Base-by-base conservation (phyloP, 2,888 invertebrate genomes). In the Drosophila quinaria region DNA sequence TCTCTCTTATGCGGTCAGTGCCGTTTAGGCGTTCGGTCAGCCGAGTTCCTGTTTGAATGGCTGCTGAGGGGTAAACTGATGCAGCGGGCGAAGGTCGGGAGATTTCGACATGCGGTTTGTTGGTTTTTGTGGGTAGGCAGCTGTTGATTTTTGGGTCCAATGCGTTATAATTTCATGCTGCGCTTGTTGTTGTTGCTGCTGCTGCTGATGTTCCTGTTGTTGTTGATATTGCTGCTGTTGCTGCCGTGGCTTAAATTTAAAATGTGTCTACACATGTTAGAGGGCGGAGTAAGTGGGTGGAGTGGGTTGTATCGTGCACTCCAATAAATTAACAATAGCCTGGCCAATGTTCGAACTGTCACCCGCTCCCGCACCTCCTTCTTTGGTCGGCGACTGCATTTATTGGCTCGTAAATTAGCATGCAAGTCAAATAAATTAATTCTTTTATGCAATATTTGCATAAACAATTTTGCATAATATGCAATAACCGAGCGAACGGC, bases 381-480 rank as follows among this genome's bases (percentile, higher is more conserved):
- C 22, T 33, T 22, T 22, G 22, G 25, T 17, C 50, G 41, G 64
- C 62, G 22, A 56, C 61, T 78, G 78, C 82, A 78, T 81, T 84
- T 87, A 84, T 84, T 84, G 85, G 87, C 82, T 75, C 87, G 87
- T 87, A 88, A 88, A 84, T 89, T 86, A 87, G 85, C 81, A 88
- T 86, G 87, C 87, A 84, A 89, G 89, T 81, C 87, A 86, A 86
- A 86, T 86, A 86, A 86, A 89, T 86, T 87, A 86, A 86, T 89
- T 86, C 81, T 86, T 86, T 89, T 85, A 86, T 86, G 88, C 81
- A 77, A 85, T 90, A 90, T 90, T 90, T 90, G 90, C 90, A 89
- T 90, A 90, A 90, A 83, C 90, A 90, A 90, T 90, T 90, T 90
- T 87, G 87, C 90, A 87, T 90, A 90, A 90, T 90, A 89, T 80